Evolutionary conservation across 64 coral and sea anemone species (phyloP).

Genomic region (Platygyra sinensis): DNA sequence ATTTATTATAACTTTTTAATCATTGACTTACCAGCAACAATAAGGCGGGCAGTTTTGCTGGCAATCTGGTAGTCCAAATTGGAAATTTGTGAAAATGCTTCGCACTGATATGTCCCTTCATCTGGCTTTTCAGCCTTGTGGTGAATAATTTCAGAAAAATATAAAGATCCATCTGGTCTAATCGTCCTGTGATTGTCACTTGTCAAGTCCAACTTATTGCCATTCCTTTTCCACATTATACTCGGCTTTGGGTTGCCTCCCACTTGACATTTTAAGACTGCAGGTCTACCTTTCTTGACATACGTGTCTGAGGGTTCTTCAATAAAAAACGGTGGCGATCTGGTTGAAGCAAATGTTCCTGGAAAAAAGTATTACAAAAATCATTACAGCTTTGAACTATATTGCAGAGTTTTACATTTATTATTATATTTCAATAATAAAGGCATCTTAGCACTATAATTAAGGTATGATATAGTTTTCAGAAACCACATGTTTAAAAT

Average conservation of each 20-base stretch:
- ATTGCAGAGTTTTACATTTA: too few species aligned
- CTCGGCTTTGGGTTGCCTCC: conserved; percentile 59
- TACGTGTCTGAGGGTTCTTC: conserved; percentile 80
- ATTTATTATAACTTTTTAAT: too few species aligned
- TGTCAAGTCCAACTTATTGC: conserved; percentile 8
- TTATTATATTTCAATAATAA: too few species aligned
- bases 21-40: conserved; percentile 75
- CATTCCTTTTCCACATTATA: conserved; percentile 73
- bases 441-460: too few species aligned
- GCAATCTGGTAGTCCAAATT: conserved; percentile 50
- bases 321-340: conserved; percentile 58
- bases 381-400: background rate
- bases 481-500: too few species aligned
- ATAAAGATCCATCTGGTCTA: conserved; percentile 75
- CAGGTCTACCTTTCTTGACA: conserved; percentile 61
- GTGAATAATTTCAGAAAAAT: conserved; percentile 73
- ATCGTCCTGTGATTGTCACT: conserved; percentile 44
- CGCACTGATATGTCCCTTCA: conserved; percentile 86
- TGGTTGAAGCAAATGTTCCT: conserved; percentile 39
- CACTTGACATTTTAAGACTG: conserved; percentile 59
- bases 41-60: conserved; percentile 62
- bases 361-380: background rate
- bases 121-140: conserved; percentile 73
- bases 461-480: too few species aligned
- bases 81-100: conserved; percentile 16